phyloP scores from a whole-genome alignment of 2,113 vertebrate species.

The Sarotherodon lohbergeri region DNA sequence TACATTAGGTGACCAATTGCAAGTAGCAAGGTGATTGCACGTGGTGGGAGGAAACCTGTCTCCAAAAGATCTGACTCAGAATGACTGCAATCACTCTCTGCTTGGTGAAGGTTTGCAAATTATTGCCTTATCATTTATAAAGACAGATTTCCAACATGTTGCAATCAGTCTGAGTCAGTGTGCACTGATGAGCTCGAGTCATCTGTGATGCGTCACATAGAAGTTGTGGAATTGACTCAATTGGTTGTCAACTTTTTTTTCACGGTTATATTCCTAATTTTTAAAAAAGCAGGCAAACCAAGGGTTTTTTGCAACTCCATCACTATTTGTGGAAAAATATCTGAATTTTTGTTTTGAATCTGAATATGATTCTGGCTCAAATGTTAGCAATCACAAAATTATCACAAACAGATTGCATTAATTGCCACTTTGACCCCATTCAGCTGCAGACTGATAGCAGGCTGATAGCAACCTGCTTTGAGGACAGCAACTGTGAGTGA shows the following conservation, averaged over 20 bases:
- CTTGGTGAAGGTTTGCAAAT: background rate
- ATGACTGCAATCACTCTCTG: background rate
- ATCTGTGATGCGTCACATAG: background rate
- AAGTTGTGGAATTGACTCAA: background rate
- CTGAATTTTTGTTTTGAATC: background rate
- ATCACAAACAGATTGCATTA: background rate
- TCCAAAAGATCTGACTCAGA: no score
- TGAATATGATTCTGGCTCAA: background rate
- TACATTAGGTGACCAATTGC: background rate
- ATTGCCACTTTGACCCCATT: background rate
- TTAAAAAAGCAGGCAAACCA: no score
- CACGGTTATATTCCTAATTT: background rate
- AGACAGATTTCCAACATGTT: background rate
- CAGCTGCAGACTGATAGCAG: background rate
- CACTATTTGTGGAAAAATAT: background rate
- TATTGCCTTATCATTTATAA: background rate
- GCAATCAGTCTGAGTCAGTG: background rate
- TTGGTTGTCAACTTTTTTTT: background rate
- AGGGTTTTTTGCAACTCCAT: no score
- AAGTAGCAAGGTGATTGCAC: background rate
- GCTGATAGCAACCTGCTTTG: background rate
- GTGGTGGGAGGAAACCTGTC: background rate
- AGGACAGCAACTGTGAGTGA: background rate
- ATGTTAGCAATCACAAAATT: background rate
- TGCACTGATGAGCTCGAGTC: background rate